A percentile compares a stretch with the other conserved stretches of the same genome.
These are phyloP conservation scores for Chlorocebus sabaeus DNA, from an alignment of 2,113 vertebrate genomes.

Conservation along the genomic window DNA sequence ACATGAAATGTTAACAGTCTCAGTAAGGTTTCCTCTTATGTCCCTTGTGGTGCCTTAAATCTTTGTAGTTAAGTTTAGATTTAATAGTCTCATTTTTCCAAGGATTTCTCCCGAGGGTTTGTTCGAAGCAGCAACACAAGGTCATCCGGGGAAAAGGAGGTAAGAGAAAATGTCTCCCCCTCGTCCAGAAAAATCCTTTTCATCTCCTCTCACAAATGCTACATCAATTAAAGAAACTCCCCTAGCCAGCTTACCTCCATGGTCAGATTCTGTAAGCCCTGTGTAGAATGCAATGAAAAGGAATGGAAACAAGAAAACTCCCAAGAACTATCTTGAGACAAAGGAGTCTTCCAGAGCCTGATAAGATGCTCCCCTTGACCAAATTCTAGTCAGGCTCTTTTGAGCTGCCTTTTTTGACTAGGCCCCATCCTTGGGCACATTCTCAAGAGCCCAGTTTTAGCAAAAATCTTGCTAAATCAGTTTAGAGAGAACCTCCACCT, in stretches of 20 bases:
- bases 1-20: background rate
- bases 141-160: background rate
- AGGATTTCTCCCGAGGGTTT: background rate
- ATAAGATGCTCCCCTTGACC: background rate
- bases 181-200: background rate
- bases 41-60: background rate
- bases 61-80: conserved; percentile 1
- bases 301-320: background rate
- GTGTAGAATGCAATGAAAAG: background rate
- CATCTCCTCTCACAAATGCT: background rate
- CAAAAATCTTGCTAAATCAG: background rate
- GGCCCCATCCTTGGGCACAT: background rate
- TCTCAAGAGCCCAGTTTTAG: background rate
- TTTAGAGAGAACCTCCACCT: background rate
- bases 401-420: background rate
- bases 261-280: background rate
- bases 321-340: background rate
- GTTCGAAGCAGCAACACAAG: conserved; percentile 2
- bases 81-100: background rate
- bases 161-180: background rate
- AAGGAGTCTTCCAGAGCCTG: background rate
- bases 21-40: background rate
- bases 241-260: background rate
- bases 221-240: background rate
- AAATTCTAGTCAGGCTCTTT: background rate